Evolutionary conservation across 2,888 invertebrate species (phyloP), one percentile per base, ranked within the genome.

Genomic region (Chaetoderma sp.): DNA sequence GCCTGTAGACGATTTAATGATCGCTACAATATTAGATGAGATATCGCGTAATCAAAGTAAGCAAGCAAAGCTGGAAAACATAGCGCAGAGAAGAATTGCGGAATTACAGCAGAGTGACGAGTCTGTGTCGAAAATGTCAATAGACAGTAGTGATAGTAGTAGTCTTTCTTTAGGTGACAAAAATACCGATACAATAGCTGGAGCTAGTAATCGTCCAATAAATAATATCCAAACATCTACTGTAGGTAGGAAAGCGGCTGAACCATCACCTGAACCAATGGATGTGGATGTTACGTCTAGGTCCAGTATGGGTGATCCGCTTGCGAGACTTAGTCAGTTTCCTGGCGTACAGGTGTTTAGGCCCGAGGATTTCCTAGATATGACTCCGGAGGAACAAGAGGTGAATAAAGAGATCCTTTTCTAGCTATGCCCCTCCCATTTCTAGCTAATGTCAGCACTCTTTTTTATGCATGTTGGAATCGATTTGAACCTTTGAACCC

Each of bases 271-370:
- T 27, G 74, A 76, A 61, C 70, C 72, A 50, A 75, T 77, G 77
- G 77, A 77, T 55, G 66, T 70, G 13, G 75, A 77, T 32, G 59
- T 27, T 13, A 18, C 60, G 23, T 47, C 21, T 18, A 32, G 30
- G 23, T 4, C 10, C 28, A 25, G 27, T 30, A 39, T 10, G 39
- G 23, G 33, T 27, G 23, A 52, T 28, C n/a, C 5, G 18, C n/a
- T 16, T 32, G 30, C 10, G 23, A n/a, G 4, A 52, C 32, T 21
- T n/a, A 33, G n/a, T n/a, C 23, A 16, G 59, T 23, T 33, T 45
- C 80, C 81, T 18, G 81, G 80, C 0, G 68, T 81, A n/a, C 70
- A 79, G 44, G 73, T 81, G 13, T 77, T 78, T 64, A 75, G 78
- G 5, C 80, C 80, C 5, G 74, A 74, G 61, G 81, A 80, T 59